These are phyloP conservation scores for Myotis vivesi DNA, from an alignment of 2,797 vertebrate species.

Conservation along the genomic window DNA sequence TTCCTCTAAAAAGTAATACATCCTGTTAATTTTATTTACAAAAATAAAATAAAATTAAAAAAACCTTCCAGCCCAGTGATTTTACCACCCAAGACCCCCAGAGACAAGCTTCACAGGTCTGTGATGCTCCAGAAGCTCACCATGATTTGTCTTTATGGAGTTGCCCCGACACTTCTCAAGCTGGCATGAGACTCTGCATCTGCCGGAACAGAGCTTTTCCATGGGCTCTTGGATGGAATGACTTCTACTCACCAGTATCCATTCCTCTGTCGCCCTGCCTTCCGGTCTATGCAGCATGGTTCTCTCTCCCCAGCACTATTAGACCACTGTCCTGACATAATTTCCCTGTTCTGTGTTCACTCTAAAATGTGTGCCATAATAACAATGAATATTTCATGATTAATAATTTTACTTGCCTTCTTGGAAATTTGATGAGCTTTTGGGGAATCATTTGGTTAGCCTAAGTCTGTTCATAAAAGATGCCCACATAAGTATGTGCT, in stretches of 20 bases:
- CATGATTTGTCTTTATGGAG: neutral
- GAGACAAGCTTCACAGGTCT: neutral
- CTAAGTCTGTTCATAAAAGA: constrained; percentile 42
- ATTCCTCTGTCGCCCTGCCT: neutral
- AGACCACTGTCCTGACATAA: neutral
- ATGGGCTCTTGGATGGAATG: neutral
- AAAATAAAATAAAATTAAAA: neutral
- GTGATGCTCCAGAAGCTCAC: neutral
- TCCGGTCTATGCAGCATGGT: neutral
- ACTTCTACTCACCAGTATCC: neutral
- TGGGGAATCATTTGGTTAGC: neutral
- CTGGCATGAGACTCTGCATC: neutral
- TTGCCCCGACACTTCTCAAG: neutral
- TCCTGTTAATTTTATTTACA: neutral
- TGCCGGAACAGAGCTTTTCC: neutral
- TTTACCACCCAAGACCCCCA: neutral
- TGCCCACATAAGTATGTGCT: neutral
- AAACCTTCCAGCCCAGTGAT: neutral
- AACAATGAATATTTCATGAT: constrained; percentile 29
- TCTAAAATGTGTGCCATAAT: constrained; percentile 7
- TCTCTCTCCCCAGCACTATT: neutral
- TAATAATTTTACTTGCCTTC: constrained; percentile 33
- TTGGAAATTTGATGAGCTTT: constrained; percentile 26
- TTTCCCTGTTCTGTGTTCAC: neutral
- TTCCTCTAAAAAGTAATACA: neutral